Evolutionary conservation across 1,140 invertebrate genomes (phyloP).

Genomic region (Plectrocnemia conspersa): DNA sequence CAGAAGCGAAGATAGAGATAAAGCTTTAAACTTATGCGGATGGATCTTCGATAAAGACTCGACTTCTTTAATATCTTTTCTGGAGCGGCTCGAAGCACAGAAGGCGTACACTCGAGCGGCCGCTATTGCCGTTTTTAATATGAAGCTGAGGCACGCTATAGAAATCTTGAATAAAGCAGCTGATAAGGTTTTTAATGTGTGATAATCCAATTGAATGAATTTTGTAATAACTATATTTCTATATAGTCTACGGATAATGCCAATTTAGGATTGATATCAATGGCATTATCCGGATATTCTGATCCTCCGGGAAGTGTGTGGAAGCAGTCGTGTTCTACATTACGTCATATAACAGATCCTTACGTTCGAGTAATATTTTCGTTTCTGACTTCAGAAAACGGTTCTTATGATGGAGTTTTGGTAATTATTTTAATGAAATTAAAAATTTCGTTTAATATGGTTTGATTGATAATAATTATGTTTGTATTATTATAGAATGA

Average conservation of each 20-base stretch:
- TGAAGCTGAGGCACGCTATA: conserved; percentile 78
- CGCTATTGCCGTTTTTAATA: conserved; percentile 85
- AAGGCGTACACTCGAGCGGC: conserved; percentile 76
- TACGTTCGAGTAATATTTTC: conserved; percentile 89
- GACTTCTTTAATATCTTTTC: conserved; percentile 44
- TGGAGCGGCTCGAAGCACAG: conserved; percentile 59
- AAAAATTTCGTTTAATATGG: conserved; percentile 22
- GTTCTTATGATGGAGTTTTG: conserved; percentile 75
- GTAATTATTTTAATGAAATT: conserved; percentile 49
- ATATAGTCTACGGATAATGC: conserved; percentile 35
- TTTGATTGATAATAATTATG: neutral
- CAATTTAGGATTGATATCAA: conserved; percentile 68
- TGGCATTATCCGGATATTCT: conserved; percentile 85
- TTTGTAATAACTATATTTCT: conserved; percentile 10
- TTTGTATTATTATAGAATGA: conserved; percentile 60
- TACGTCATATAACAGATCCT: conserved; percentile 75
- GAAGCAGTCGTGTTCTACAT: conserved; percentile 69
- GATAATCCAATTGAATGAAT: neutral
- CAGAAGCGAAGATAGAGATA: conserved; percentile 71
- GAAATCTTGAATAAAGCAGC: conserved; percentile 67
- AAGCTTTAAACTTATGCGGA: conserved; percentile 78
- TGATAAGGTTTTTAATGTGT: conserved; percentile 29
- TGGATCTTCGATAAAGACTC: conserved; percentile 73
- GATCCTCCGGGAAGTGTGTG: conserved; percentile 79
- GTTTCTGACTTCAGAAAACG: conserved; percentile 79